Conservation (phyloP, 2,797 vertebrate genomes). For the Cynodonichthys magdalenae region DNA sequence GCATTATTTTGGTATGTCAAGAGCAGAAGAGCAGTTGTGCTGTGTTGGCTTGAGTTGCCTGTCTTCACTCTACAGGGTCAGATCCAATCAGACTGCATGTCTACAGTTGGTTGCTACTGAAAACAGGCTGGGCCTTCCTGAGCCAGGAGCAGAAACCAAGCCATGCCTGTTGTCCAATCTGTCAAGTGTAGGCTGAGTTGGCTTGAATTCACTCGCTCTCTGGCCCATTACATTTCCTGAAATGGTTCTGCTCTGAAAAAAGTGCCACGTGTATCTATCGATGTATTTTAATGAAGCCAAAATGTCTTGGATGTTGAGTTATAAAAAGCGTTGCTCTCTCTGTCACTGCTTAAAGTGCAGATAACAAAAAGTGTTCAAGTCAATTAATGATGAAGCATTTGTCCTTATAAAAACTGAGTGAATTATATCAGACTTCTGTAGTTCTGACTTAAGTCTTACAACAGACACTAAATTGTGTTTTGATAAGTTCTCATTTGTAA, state of each 20-base stretch:
- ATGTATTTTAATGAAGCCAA: background rate
- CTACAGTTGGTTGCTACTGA: constrained; percentile 44
- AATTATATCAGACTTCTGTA: background rate
- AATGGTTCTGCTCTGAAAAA: constrained; percentile 15
- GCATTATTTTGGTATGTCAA: constrained; percentile 5
- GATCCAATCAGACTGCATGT: constrained; percentile 28
- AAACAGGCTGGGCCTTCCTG: constrained; percentile 41
- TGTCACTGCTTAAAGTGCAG: background rate
- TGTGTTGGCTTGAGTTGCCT: constrained; percentile 24
- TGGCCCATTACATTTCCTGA: constrained; percentile 26
- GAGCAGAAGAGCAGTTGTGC: constrained; percentile 11
- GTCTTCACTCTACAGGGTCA: constrained; percentile 18
- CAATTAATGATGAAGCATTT: background rate
- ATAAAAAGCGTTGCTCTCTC: background rate
- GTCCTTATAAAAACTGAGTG: background rate
- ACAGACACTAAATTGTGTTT: no score
- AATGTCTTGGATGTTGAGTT: background rate
- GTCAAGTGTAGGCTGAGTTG: constrained; percentile 59
- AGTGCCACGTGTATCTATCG: constrained; percentile 24
- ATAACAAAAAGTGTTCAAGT: background rate
- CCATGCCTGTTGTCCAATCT: constrained; percentile 46
- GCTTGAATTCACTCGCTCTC: constrained; percentile 16
- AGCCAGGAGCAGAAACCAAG: constrained; percentile 50
- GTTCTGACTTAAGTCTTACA: no score
- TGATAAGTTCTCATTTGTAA: no score